Evolutionary conservation across 53 echinoderm and acorn worm species (phyloP), one percentile per base, ranked within the genome.

Genomic region (Henricia sp.): DNA sequence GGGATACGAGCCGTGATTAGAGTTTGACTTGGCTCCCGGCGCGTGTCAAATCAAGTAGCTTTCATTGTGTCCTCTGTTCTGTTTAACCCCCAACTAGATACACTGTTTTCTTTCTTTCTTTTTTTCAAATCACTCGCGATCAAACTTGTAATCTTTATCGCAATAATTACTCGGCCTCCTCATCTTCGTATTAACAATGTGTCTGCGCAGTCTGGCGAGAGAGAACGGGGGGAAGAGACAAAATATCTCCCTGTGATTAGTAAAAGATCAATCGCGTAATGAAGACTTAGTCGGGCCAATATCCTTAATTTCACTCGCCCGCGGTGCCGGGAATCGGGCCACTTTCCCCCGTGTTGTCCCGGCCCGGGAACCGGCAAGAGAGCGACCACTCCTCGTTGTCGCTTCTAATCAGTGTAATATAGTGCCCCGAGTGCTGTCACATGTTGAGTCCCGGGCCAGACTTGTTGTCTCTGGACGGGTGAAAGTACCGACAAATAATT

Each of bases 401-500:
- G 39, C 39, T 67, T 37, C 37, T 28, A 67, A 67, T 67, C 67
- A 67, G 13, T 37, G 39, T 14, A 17, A 54, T 54, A 9, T n/a
- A n/a, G n/a, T n/a, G n/a, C n/a, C n/a, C n/a, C n/a, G n/a, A n/a
- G n/a, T n/a, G n/a, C n/a, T n/a, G n/a, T n/a, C n/a, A n/a, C n/a
- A n/a, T n/a, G 4, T 36, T 6, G 67, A 20, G 25, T 32, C 33
- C 62, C n/a, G 62, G 3, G 9, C 19, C 23, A 28, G 67, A 38
- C 67, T 37, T 67, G 67, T 67, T 67, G 38, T 37, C 67, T 26
- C 37, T 34, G 62, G 62, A 21, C 37, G 37, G 28, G 4, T 12
- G 67, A 38, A 38, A 67, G 67, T 67, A 38, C 67, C 67, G 28
- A 67, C 67, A 67, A 67, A 67, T 67, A 67, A 67, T 67, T 67